Evolutionary conservation across 2,113 vertebrate species (phyloP).

Genomic region (Otocyon megalotis): DNA sequence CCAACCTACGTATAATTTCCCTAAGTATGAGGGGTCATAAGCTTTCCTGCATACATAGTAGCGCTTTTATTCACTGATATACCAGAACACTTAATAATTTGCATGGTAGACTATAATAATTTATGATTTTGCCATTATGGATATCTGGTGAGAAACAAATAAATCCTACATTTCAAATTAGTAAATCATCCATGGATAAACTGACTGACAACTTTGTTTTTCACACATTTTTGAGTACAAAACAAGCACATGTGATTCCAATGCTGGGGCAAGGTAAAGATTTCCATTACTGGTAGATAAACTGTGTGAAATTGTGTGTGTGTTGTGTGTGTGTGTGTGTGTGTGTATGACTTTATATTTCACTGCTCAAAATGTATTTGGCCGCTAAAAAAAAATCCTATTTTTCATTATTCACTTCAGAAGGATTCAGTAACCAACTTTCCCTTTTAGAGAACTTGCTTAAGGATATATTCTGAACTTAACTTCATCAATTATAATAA

Average conservation of each 20-base stretch:
- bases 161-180: background rate
- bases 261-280: background rate
- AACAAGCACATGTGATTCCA: fast-evolving
- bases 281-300: background rate
- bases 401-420: background rate
- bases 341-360: background rate
- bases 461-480: background rate
- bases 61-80: background rate
- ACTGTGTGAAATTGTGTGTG: background rate
- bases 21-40: background rate
- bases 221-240: background rate
- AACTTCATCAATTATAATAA: background rate
- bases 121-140: background rate
- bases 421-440: background rate
- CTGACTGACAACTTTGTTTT: background rate
- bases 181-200: background rate
- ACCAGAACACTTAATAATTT: background rate
- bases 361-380: background rate
- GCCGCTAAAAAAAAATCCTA: background rate
- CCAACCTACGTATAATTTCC: background rate
- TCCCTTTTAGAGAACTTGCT: background rate
- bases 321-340: too few species aligned
- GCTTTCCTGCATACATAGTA: background rate
- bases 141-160: background rate
- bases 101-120: background rate